phyloP scores from a whole-genome alignment of 23 tunicate genomes.

The Oikopleura dioica region DNA sequence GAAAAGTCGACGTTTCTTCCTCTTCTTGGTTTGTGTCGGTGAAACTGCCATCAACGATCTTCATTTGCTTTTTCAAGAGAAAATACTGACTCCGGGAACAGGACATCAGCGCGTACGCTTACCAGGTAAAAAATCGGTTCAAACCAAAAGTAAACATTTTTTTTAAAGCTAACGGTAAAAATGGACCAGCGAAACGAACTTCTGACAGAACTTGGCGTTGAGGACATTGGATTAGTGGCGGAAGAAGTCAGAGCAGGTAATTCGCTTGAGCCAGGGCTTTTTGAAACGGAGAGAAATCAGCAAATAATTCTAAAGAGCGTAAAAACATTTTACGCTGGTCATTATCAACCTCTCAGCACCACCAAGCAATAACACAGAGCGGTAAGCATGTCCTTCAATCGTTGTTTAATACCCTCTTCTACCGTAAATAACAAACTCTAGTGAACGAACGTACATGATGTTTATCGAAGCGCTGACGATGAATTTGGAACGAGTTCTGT shows the following conservation, averaged over 20 bases:
- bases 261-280: too few relatives aligned
- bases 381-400: not conserved
- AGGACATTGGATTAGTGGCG: not conserved
- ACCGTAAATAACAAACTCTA: not conserved
- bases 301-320: too few relatives aligned
- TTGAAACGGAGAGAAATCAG: too few relatives aligned
- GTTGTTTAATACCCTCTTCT: not conserved
- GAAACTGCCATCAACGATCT: too few relatives aligned
- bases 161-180: not conserved
- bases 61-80: too few relatives aligned
- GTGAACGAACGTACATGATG: slow-evolving; percentile 22
- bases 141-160: not conserved
- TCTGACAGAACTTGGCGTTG: not conserved
- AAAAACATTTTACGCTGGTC: too few relatives aligned
- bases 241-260: not conserved
- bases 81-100: too few relatives aligned
- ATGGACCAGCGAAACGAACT: not conserved
- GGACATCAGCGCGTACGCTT: not conserved
- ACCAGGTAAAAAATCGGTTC: not conserved
- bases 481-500: slow-evolving; percentile 62
- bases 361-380: slow-evolving; percentile 24
- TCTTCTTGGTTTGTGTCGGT: too few relatives aligned
- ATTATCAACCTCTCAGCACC: slow-evolving; percentile 84
- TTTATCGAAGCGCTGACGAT: slow-evolving; percentile 69
- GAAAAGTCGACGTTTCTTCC: too few relatives aligned